A percentile compares a stretch with the other conserved stretches of the same genome.
Conservation (phyloP, 2,888 invertebrate genomes). For the Sarcophaga subvicina region DNA sequence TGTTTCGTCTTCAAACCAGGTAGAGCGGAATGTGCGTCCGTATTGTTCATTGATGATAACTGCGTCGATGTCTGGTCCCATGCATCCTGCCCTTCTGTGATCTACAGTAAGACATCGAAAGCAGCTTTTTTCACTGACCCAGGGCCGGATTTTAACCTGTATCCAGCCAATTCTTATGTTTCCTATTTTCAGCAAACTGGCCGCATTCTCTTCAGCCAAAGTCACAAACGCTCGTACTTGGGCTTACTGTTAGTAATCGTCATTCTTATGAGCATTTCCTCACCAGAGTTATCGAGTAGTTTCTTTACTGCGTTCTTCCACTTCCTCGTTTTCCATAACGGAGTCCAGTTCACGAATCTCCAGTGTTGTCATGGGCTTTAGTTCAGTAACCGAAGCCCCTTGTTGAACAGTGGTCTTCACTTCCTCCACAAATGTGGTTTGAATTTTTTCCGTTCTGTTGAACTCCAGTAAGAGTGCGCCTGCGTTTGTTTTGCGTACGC, state of each 20-base stretch:
- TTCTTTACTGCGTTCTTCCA: not conserved
- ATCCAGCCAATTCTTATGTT: not conserved
- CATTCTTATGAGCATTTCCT: not conserved
- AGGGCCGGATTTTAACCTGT: too few relatives aligned
- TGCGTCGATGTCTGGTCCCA: not conserved
- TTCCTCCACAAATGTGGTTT: not conserved
- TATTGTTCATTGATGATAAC: too few relatives aligned
- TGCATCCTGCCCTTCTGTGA: not conserved
- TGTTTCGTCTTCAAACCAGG: too few relatives aligned
- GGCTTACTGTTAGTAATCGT: not conserved
- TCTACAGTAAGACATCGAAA: not conserved
- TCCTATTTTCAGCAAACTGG: not conserved
- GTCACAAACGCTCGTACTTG: constrained; percentile 6
- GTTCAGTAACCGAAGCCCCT: not conserved
- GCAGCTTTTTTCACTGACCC: not conserved
- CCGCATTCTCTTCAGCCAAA: not conserved
- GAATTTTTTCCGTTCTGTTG: not conserved
- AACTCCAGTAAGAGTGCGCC: not conserved
- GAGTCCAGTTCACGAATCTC: not conserved
- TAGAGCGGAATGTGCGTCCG: too few relatives aligned
- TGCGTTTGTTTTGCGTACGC: not conserved
- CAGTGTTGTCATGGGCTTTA: not conserved
- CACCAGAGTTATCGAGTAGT: not conserved
- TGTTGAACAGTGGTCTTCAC: not conserved
- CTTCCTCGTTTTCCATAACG: not conserved